Evolutionary conservation across 2,797 vertebrate species (phyloP), one percentile per base, ranked within the genome.

Genomic region (Gadopsis bispinosus): DNA sequence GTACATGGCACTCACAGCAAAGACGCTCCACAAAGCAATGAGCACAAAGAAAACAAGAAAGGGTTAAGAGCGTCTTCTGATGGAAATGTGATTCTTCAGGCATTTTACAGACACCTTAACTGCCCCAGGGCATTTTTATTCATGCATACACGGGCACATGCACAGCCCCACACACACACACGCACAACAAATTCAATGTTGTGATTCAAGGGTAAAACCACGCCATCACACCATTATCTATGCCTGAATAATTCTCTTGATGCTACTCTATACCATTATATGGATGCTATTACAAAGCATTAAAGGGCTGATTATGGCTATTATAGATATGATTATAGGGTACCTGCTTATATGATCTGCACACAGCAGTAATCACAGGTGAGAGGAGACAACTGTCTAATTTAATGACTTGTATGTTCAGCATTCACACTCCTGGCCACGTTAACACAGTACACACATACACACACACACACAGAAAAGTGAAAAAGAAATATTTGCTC

Each of bases 171-270:
- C 68, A 43, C 75, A 61, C 80, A 80, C 78, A 61, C 75, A 60
- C 87, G 89, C 81, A 90, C 88, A 93, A 90, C 89, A 92, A 91
- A 91, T 86, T 81, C 85, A 88, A 66, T 90, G 92, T 92, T 93
- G 92, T 92, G 91, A 91, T 90, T 93, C 92, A 94, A 94, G 94
- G 92, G 91, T 94, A 94, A 94, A 93, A 91, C 79, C 88, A 85
- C 63, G 69, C 85, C 78, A 93, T 84, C 84, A 73, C 87, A 77
- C 90, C 89, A 93, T 94, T 93, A 94, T 93, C 90, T 91, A 93
- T 85, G 92, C 88, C 83, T 93, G 91, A 90, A 92, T 91, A 90
- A 90, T 93, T 91, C 91, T 94, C 92, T 92, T 83, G 90, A 92
- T 92, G 91, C 92, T 84, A 91, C 90, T 91, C 90, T 89, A 88